A percentile compares a stretch with the other conserved stretches of the same genome.
These are phyloP conservation scores for Propithecus deckenii DNA, from an alignment of 2,797 vertebrate species.

Conservation along the genomic window DNA sequence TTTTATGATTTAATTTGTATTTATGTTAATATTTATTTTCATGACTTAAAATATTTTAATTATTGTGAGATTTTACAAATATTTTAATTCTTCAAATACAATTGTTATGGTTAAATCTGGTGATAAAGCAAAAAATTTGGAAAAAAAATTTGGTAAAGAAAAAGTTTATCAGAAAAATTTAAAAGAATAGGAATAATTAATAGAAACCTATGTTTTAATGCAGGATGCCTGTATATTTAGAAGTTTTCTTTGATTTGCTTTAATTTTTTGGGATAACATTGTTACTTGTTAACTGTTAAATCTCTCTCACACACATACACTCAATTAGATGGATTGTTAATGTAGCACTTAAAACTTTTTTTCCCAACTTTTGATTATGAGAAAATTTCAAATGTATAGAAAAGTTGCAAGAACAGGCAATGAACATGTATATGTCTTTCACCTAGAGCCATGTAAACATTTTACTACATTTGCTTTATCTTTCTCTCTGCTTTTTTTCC, in stretches of 20 bases:
- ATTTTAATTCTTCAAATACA: conserved; percentile 20
- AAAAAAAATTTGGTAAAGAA: conserved; percentile 11
- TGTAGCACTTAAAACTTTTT: not conserved
- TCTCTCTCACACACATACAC: not conserved
- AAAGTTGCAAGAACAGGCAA: not conserved
- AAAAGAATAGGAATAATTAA: conserved; percentile 26
- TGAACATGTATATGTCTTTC: not conserved
- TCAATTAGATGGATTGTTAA: not conserved
- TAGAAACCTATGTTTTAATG: not conserved
- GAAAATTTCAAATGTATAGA: not conserved
- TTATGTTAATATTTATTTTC: conserved; percentile 55
- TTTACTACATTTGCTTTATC: not conserved
- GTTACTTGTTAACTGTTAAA: not conserved
- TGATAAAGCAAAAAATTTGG: not conserved
- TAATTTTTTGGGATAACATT: not conserved
- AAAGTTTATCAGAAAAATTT: conserved; percentile 33
- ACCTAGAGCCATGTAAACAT: not conserved
- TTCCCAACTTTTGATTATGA: conserved; percentile 15
- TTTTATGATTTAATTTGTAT: conserved; percentile 41
- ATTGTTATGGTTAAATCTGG: conserved; percentile 12
- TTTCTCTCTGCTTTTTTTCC: not conserved
- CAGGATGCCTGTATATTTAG: not conserved
- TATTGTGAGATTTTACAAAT: not conserved
- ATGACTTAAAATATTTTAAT: conserved; percentile 53
- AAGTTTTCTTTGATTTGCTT: conserved; percentile 25